Conservation (phyloP, 92 coral and sea anemone genomes). For the Epizoanthus illoricatus region DNA sequence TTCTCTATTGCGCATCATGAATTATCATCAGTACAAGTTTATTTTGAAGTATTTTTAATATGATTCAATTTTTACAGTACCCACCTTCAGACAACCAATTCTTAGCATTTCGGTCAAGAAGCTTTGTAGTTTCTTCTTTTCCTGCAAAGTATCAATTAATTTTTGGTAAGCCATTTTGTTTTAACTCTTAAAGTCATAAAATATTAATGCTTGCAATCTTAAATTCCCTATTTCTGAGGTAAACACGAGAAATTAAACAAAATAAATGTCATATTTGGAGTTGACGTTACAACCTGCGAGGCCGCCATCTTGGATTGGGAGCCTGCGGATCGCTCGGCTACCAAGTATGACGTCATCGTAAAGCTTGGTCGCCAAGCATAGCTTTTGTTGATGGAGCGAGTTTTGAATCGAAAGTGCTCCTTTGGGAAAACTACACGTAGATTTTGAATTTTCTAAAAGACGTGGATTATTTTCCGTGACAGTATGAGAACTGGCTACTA, state of each 20-base stretch:
- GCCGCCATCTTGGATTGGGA: slow-evolving; percentile 46
- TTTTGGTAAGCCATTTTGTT: not conserved
- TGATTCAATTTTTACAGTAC: not conserved
- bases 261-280: slow-evolving; percentile 8
- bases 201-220: not conserved
- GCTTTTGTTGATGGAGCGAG: slow-evolving; percentile 24
- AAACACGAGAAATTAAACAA: not conserved
- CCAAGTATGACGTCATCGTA: slow-evolving; percentile 10
- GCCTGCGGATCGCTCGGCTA: not conserved
- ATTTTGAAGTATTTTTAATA: too few species aligned
- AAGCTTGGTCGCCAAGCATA: slow-evolving; percentile 25
- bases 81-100: slow-evolving; percentile 90
- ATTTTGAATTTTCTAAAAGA: slow-evolving; percentile 14
- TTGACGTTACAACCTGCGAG: slow-evolving; percentile 21
- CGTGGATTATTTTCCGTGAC: not conserved
- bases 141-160: slow-evolving; percentile 52
- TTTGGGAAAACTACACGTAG: slow-evolving; percentile 15
- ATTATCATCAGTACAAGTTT: too few species aligned
- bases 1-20: not conserved
- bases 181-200: not conserved
- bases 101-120: slow-evolving; percentile 87
- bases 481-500: not conserved
- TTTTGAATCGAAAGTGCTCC: slow-evolving; percentile 39
- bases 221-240: not conserved
- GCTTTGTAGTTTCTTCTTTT: slow-evolving; percentile 86